Conservation (phyloP, 2,888 invertebrate species). For the Pristionchus entomophagus region DNA sequence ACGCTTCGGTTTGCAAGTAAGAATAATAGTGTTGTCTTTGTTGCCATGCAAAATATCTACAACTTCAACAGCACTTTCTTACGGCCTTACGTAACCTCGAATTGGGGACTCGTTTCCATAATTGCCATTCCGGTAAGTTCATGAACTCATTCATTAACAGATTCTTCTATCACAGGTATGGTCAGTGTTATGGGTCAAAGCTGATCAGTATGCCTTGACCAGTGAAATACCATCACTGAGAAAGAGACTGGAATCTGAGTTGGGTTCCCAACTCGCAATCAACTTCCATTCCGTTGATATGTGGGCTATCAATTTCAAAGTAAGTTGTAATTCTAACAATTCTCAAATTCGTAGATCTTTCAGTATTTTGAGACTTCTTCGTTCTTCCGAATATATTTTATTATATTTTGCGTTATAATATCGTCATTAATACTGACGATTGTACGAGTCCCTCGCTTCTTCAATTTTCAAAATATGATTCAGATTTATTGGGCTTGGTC, state of each 20-base stretch:
- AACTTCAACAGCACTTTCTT: not conserved
- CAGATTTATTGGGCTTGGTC: not conserved
- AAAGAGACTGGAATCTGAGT: not conserved
- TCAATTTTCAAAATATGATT: not conserved
- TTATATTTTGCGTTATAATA: not conserved
- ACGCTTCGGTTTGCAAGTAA: not conserved
- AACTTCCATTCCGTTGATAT: not conserved
- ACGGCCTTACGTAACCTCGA: not conserved
- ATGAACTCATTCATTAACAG: not conserved
- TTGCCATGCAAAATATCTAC: too few species aligned
- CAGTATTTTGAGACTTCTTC: not conserved
- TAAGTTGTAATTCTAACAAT: not conserved
- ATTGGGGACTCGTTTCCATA: not conserved
- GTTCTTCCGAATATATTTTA: not conserved
- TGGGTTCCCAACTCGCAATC: not conserved
- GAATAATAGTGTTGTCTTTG: not conserved
- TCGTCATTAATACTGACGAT: not conserved
- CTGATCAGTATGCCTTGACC: not conserved
- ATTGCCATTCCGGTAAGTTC: not conserved
- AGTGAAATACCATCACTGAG: not conserved
- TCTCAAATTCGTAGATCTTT: not conserved
- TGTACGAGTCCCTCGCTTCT: not conserved
- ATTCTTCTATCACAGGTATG: not conserved
- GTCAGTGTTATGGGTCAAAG: not conserved
- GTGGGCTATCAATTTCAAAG: not conserved